Conservation (phyloP, 2,113 vertebrate genomes). For the Sylvilagus bachmani region DNA sequence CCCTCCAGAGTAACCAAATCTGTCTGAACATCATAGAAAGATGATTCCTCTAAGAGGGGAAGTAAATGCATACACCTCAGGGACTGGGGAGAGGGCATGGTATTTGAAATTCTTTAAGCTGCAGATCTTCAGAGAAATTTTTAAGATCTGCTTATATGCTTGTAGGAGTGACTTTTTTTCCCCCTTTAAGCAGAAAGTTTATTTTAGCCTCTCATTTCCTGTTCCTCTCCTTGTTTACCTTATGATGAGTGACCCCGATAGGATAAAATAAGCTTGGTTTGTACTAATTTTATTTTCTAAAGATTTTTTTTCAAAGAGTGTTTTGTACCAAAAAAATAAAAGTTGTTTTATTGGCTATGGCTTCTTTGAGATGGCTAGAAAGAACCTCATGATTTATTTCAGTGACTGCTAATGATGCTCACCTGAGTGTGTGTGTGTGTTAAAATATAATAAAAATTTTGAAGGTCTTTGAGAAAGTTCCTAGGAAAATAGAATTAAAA, state of each 20-base stretch:
- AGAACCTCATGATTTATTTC: neutral
- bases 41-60: neutral
- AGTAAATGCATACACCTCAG: neutral
- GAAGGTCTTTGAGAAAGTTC: too few relatives aligned
- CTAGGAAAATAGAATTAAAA: too few relatives aligned
- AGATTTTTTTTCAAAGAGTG: constrained; percentile 9
- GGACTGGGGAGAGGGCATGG: neutral
- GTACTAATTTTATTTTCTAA: constrained; percentile 42
- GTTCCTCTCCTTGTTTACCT: constrained; percentile 49
- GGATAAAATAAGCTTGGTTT: neutral
- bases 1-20: neutral
- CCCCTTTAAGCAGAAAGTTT: constrained; percentile 25
- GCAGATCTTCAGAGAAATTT: neutral
- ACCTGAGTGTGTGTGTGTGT: neutral
- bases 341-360: neutral
- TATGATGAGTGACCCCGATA: neutral
- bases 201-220: constrained; percentile 55
- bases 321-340: neutral
- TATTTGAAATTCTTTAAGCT: neutral
- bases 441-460: neutral
- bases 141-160: neutral
- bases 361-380: neutral
- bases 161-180: constrained; percentile 15
- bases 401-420: neutral
- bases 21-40: neutral